Conservation (phyloP, 2,797 vertebrate genomes). For the Poeciliopsis infans region DNA sequence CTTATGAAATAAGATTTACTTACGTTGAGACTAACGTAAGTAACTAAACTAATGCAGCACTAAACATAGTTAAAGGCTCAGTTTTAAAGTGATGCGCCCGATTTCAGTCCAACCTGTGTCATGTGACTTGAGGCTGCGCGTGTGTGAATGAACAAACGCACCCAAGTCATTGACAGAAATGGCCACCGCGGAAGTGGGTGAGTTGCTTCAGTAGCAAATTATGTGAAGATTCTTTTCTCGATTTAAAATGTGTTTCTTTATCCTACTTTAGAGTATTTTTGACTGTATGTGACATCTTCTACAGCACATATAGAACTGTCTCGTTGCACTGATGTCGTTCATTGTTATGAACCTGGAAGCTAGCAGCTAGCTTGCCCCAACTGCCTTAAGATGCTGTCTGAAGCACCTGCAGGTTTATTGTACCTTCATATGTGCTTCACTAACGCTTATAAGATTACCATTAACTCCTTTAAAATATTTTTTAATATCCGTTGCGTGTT, state of each 20-base stretch:
- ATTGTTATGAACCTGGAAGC: constrained; percentile 21
- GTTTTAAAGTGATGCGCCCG: not conserved
- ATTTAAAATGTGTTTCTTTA: accelerated
- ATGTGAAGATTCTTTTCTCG: not conserved
- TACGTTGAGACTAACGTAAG: not conserved
- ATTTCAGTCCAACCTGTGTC: not conserved
- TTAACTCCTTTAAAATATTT: too few relatives aligned
- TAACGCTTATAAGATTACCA: not conserved
- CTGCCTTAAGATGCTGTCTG: not conserved
- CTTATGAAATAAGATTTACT: not conserved
- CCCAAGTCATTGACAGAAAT: constrained; percentile 58
- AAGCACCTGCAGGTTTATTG: not conserved
- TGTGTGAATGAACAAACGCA: constrained; percentile 13
- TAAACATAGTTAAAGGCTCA: accelerated
- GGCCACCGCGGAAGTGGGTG: constrained; percentile 81
- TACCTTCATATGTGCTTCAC: not conserved
- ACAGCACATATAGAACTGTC: accelerated
- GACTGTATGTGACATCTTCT: not conserved
- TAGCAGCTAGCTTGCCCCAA: constrained; percentile 43
- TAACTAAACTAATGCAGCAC: accelerated
- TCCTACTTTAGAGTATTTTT: not conserved
- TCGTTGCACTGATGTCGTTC: not conserved
- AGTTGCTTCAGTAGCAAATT: constrained; percentile 42
- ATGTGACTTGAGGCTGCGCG: constrained; percentile 1
- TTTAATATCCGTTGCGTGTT: not conserved